A percentile compares a stretch with the other conserved stretches of the same genome.
These are phyloP conservation scores for Leptopilina clavipes DNA, from an alignment of 1,140 invertebrate genomes.

Conservation along the genomic window DNA sequence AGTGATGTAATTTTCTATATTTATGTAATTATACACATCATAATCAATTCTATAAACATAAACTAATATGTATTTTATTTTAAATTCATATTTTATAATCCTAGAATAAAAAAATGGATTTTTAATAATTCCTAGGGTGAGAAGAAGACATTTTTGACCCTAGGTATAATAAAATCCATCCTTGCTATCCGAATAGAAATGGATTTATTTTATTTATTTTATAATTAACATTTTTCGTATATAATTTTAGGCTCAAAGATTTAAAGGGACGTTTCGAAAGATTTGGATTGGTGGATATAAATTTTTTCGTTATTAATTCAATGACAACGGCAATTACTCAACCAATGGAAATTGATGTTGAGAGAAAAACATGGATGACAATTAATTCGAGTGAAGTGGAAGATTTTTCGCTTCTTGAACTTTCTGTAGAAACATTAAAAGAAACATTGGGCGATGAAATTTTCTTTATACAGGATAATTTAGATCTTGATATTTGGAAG, in stretches of 20 bases:
- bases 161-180: no score
- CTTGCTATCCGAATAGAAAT: no score
- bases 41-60: no score
- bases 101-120: no score
- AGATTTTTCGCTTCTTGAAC: conserved; percentile 30
- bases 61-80: no score
- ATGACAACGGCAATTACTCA: conserved; percentile 29
- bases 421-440: conserved; percentile 41
- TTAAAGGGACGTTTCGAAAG: conserved; percentile 60
- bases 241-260: conserved; percentile 57
- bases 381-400: conserved; percentile 50
- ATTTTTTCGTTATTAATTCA: conserved; percentile 61
- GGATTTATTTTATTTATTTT: no score
- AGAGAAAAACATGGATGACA: conserved; percentile 55
- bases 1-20: conserved; percentile 55
- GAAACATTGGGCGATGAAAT: conserved; percentile 50
- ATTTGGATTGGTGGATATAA: conserved; percentile 57
- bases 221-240: no score
- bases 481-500: conserved; percentile 57
- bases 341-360: conserved; percentile 46
- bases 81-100: no score
- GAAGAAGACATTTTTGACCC: no score
- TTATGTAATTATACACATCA: conserved; percentile 20
- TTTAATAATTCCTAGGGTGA: no score
- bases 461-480: conserved; percentile 57